phyloP scores from a whole-genome alignment of 2,113 vertebrate species.

The Lasiurus borealis region DNA sequence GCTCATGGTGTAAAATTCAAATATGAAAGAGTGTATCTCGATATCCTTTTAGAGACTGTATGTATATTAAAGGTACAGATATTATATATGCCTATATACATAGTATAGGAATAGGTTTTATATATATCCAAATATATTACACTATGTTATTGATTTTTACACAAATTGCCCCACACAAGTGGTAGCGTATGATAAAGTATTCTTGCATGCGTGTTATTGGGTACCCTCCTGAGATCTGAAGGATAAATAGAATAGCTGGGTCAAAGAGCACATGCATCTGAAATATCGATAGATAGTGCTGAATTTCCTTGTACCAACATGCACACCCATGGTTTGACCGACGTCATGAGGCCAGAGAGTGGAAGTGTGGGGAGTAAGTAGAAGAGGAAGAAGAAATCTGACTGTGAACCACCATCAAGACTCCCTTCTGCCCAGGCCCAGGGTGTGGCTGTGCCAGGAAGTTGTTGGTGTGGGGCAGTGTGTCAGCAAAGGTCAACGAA shows the following conservation, averaged over 20 bases:
- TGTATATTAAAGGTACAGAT: neutral
- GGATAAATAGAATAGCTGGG: neutral
- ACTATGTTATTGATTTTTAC: conserved; percentile 32
- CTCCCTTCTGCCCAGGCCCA: neutral
- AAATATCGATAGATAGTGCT: neutral
- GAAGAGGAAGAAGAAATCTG: neutral
- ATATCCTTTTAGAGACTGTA: neutral
- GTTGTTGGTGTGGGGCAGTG: neutral
- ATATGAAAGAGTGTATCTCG: neutral
- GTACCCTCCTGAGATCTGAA: neutral
- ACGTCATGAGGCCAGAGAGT: neutral
- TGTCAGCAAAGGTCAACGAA: neutral
- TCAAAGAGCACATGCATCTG: neutral
- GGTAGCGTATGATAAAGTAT: neutral
- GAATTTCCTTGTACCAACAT: neutral
- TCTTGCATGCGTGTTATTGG: neutral
- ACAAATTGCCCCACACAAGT: neutral
- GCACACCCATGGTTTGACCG: neutral
- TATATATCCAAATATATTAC: neutral
- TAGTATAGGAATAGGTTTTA: neutral
- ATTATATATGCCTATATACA: neutral
- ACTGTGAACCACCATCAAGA: neutral
- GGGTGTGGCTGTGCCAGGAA: conserved; percentile 20
- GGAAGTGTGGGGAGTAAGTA: neutral
- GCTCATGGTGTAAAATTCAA: neutral